Conservation (phyloP, 2,113 vertebrate species). For the Motacilla alba region DNA sequence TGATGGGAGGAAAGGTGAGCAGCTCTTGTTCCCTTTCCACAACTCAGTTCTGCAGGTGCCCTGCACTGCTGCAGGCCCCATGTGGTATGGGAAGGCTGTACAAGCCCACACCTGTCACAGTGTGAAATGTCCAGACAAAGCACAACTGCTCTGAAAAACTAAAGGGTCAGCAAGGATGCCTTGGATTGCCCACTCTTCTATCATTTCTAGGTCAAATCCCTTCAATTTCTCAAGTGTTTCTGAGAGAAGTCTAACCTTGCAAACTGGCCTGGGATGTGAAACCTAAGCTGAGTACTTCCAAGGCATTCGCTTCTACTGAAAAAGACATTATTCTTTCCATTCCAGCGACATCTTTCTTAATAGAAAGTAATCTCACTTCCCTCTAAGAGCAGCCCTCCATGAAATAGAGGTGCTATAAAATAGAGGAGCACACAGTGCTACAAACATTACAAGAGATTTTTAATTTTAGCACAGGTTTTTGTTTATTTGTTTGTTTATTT, state of each 20-base stretch:
- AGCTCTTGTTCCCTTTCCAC: not conserved
- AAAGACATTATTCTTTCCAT: not conserved
- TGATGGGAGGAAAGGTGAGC: not conserved
- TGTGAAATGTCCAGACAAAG: not conserved
- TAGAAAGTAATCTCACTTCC: not conserved
- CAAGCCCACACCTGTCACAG: rapidly evolving
- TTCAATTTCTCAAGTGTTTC: not conserved
- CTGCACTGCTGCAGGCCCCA: not conserved
- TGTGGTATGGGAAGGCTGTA: not conserved
- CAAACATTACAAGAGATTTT: not conserved
- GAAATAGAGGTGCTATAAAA: not conserved
- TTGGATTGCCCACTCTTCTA: not conserved
- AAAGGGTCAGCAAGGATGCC: not conserved
- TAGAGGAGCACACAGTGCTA: not conserved
- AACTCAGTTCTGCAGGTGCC: not conserved
- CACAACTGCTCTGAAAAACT: not conserved
- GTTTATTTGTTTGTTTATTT: not conserved
- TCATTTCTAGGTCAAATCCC: not conserved
- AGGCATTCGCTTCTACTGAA: not conserved
- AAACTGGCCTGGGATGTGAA: not conserved
- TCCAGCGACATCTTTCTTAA: not conserved
- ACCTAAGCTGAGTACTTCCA: not conserved
- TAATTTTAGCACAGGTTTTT: not conserved
- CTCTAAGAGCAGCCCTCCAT: not conserved
- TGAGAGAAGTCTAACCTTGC: not conserved